phyloP scores from a whole-genome alignment of 2,113 vertebrate species.

The Cyphomyrus plagiostoma region DNA sequence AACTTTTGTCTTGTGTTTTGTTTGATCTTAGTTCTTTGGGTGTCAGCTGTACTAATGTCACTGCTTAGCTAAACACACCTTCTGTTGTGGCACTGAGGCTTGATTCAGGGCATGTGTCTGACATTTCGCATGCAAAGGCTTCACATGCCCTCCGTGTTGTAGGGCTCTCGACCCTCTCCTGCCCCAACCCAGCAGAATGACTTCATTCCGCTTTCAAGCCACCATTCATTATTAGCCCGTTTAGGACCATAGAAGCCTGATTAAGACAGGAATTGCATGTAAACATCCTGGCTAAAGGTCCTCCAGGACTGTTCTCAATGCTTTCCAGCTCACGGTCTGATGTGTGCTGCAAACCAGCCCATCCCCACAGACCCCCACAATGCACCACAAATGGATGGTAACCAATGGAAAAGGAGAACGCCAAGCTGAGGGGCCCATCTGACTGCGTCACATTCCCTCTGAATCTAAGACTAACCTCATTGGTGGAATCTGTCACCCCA shows the following conservation, averaged over 20 bases:
- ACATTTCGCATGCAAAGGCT: background rate
- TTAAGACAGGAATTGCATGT: background rate
- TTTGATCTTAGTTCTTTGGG: background rate
- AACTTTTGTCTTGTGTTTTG: background rate
- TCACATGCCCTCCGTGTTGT: background rate
- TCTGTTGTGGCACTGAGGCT: background rate
- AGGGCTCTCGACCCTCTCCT: background rate
- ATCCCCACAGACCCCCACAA: background rate
- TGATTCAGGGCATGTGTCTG: background rate
- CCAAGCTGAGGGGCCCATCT: background rate
- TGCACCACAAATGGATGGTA: background rate
- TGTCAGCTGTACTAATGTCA: background rate
- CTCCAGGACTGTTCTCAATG: background rate
- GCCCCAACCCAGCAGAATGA: background rate
- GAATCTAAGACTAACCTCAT: background rate
- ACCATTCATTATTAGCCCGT: background rate
- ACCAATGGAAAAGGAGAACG: background rate
- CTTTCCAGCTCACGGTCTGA: background rate
- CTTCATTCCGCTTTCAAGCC: background rate
- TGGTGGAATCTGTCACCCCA: background rate
- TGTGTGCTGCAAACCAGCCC: background rate
- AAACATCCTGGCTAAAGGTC: background rate
- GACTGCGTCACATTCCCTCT: background rate
- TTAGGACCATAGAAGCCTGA: background rate
- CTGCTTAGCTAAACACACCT: background rate